A percentile compares a stretch with the other conserved stretches of the same genome.
These are phyloP conservation scores for Oasisia sp. DNA, from an alignment of 2,888 invertebrate genomes.

Conservation along the genomic window DNA sequence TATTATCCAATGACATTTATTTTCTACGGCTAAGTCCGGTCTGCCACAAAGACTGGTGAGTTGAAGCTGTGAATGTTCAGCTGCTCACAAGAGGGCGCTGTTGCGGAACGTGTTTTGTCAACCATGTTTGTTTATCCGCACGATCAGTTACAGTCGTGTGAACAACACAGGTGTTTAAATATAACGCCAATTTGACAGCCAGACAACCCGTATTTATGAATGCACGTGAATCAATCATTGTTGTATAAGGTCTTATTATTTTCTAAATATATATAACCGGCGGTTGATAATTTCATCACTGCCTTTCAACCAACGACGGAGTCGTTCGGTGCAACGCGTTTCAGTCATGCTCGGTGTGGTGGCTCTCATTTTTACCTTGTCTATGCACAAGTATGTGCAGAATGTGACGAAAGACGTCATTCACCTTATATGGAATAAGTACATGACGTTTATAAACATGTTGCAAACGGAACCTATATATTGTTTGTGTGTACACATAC, in stretches of 20 bases:
- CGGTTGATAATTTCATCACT: neutral
- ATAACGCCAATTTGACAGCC: neutral
- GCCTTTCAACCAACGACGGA: neutral
- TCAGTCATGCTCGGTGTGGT: neutral
- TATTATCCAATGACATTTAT: too few relatives aligned
- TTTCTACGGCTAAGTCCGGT: neutral
- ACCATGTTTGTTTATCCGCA: neutral
- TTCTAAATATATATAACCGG: neutral
- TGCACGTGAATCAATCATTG: neutral
- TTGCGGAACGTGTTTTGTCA: neutral
- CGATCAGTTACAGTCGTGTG: slow-evolving; percentile 1
- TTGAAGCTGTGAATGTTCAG: neutral
- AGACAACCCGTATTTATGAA: neutral
- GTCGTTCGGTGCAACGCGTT: slow-evolving; percentile 10
- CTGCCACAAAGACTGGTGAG: neutral
- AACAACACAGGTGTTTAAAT: neutral
- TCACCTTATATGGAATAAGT: neutral
- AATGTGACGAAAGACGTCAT: neutral
- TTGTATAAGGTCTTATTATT: slow-evolving; percentile 1
- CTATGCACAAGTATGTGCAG: neutral
- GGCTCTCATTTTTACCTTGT: neutral
- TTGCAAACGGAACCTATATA: neutral
- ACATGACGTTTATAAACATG: neutral
- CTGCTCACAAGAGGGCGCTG: neutral
- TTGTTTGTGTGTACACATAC: neutral